Base-by-base conservation (phyloP, 2,888 invertebrate species). In the Oscheius sp. region DNA sequence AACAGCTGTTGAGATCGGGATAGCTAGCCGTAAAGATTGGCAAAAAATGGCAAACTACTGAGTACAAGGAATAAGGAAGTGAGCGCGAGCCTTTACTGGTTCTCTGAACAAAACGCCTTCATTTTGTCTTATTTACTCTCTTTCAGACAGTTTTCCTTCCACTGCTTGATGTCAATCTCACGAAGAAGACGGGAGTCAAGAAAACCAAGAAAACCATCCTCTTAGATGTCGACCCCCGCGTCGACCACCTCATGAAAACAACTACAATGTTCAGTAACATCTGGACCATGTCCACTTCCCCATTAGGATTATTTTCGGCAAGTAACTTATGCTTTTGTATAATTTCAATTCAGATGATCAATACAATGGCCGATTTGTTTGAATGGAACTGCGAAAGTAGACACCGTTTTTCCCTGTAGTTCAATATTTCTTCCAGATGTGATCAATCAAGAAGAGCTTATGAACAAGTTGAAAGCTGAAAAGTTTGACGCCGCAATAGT, bases 401-500 rank as follows among this genome's bases (percentile, higher is more conserved):
- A 53, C n/a, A 21, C 13, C 11, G 32, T 35, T 13, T 35, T 13
- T 35, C 42, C 7, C 42, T 42, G 42, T 42, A 42, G 3, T 42
- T 5, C 3, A 42, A 42, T 42, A 42, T 5, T 21, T 42, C 42
- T 48, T 70, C 33, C 51, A 70, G 70, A 70, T 32, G 5, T 59
- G n/a, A 48, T 60, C 9, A 70, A 70, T n/a, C 55, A 70, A 35
- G 50, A 70, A 13, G 59, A 57, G 2, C 42, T 70, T n/a, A 21
- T 59, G 48, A 32, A 33, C 4, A n/a, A 60, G 29, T 21, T 70
- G 42, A 59, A 33, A 33, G 33, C 29, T 33, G 73, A 74, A 48
- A 74, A 74, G 4, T 74, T 58, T 29, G 74, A 74, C 21, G 60
- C 50, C 32, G 74, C 59, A 10, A 66, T 74, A 10, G 74, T 50